Evolutionary conservation across 2,113 vertebrate genomes (phyloP), one percentile per base, ranked within the genome.

Genomic region (Promerops cafer): DNA sequence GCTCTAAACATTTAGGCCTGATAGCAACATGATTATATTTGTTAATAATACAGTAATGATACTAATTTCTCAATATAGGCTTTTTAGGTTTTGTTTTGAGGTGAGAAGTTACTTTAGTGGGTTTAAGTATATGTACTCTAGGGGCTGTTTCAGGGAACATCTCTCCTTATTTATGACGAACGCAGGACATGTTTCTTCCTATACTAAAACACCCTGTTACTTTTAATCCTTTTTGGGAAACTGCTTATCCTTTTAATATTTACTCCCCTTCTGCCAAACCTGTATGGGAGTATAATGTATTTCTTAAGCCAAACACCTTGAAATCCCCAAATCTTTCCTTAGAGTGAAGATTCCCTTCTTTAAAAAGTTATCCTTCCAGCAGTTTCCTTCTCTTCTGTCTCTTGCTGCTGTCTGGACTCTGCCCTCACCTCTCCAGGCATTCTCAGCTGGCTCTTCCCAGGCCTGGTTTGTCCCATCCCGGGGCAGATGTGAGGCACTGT

Each of bases 401-500:
- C 50, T 6, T 37, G 24, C 42, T 77, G 54, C 60, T 69, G 16
- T 7, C 66, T 66, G 77, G 20, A 10, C 50, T 84, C 45, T 87
- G 27, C 21, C 12, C 2, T 35, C 22, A 10, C 44, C 66, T 66
- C 65, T 63, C 12, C 35, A 26, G 65, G 60, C 18, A 22, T 57
- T 76, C 30, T 94, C 39, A 66, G 8, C 45, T 53, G 65, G 63
- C 37, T 13, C 60, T 90, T 56, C 64, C 50, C 44, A 70, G 44
- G 65, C 37, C 35, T 1, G 3, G 10, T 27, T 50, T 91, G 45
- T 49, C 60, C 49, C 49, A 22, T 47, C 24, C 54, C 50, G 21
- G 61, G 17, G 30, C 6, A 79, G 70, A n/a, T 39, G 16, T 7
- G 28, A 11, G 11, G 13, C 44, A 18, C 2, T 30, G 69, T 0